Conservation (phyloP, 2,113 vertebrate genomes). For the Equus quagga region DNA sequence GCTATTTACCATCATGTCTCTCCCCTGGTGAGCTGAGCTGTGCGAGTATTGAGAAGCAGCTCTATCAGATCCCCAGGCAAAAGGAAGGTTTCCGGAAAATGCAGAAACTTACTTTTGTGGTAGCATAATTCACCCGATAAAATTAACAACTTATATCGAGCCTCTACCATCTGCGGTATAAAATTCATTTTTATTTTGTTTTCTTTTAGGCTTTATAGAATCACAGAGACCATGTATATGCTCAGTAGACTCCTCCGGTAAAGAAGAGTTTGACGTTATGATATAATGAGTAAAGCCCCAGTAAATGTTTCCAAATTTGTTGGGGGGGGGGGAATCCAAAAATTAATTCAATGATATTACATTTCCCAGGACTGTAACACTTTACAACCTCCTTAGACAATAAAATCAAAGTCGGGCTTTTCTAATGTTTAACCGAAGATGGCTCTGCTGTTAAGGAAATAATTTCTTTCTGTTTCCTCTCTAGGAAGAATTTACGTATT, state of each 20-base stretch:
- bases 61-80: neutral
- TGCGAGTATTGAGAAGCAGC: neutral
- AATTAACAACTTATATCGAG: neutral
- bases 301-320: neutral
- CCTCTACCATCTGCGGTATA: neutral
- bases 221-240: neutral
- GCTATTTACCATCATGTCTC: neutral
- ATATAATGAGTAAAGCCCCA: neutral
- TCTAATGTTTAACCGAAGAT: neutral
- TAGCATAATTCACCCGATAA: conserved; percentile 5
- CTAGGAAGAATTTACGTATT: neutral
- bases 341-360: neutral
- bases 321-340: neutral
- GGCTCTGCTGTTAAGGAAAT: neutral
- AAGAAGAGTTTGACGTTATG: neutral
- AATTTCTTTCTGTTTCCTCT: neutral
- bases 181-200: conserved; percentile 51
- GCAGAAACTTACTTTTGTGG: neutral
- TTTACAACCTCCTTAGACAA: neutral
- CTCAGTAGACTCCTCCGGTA: neutral
- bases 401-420: neutral
- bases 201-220: conserved; percentile 42
- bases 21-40: neutral
- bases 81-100: neutral
- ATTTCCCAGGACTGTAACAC: neutral